These are phyloP conservation scores for Drosophila parthenogenetica DNA, from an alignment of 2,888 invertebrate species.

Conservation along the genomic window DNA sequence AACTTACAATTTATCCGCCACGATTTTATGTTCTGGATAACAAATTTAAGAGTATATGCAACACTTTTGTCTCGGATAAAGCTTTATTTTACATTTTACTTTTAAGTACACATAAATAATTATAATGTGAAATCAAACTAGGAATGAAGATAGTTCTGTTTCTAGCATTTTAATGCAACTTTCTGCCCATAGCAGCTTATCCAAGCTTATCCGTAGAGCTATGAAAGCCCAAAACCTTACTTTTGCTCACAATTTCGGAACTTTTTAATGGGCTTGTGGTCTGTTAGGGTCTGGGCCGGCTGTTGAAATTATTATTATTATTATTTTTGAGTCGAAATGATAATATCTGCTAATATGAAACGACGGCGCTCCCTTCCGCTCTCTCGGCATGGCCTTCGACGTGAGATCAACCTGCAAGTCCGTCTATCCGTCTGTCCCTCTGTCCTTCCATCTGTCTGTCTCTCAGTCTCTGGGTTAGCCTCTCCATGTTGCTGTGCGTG, in stretches of 20 bases:
- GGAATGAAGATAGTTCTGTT: no score
- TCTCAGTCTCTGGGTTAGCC: constrained; percentile 27
- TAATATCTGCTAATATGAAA: constrained; percentile 67
- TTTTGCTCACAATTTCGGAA: constrained; percentile 23
- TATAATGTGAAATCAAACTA: no score
- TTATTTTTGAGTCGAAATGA: constrained; percentile 53
- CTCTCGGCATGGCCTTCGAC: constrained; percentile 43
- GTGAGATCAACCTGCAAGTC: constrained; percentile 25
- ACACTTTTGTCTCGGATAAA: no score
- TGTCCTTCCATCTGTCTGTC: constrained; percentile 2
- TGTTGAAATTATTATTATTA: constrained; percentile 55
- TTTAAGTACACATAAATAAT: no score
- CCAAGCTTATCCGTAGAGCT: constrained; percentile 19
- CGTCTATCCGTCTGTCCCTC: neutral
- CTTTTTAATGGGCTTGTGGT: constrained; percentile 4
- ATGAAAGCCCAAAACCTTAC: constrained; percentile 5
- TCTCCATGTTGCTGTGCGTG: constrained; percentile 63
- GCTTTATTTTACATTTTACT: no score
- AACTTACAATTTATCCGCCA: neutral
- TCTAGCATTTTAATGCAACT: neutral
- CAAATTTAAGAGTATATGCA: no score
- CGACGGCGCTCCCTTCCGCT: constrained; percentile 67
- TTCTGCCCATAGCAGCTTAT: constrained; percentile 8
- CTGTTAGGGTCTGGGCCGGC: constrained; percentile 12
- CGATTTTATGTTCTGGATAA: no score